Conservation (phyloP, 2,113 vertebrate species). For the Pterocles burchelli region DNA sequence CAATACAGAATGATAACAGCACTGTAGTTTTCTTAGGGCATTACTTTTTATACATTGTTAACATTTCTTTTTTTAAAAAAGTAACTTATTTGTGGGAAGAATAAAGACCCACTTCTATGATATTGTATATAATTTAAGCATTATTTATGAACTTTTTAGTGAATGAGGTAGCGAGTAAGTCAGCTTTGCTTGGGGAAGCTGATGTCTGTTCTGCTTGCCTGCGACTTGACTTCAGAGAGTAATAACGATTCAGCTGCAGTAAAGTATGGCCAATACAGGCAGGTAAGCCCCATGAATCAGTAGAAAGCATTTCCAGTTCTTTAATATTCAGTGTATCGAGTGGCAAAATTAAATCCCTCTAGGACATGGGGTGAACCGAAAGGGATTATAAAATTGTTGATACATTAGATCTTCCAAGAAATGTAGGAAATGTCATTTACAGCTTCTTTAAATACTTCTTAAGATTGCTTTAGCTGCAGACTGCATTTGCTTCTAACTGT, state of each 20-base stretch:
- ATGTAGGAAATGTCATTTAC: background rate
- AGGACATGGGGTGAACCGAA: background rate
- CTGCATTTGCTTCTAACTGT: background rate
- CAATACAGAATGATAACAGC: background rate
- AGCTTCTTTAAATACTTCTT: background rate
- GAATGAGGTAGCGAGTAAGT: background rate
- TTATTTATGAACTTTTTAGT: conserved; percentile 25
- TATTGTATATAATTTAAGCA: conserved; percentile 32
- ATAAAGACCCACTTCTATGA: conserved; percentile 52
- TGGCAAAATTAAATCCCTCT: background rate
- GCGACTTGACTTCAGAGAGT: background rate
- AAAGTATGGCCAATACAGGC: fast-evolving
- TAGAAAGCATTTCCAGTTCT: background rate
- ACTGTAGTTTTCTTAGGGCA: conserved; percentile 51
- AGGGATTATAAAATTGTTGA: background rate
- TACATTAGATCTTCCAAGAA: background rate
- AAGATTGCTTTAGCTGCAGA: background rate
- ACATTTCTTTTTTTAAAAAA: conserved; percentile 1
- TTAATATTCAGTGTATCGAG: background rate
- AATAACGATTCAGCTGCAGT: background rate
- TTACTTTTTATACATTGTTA: conserved; percentile 66
- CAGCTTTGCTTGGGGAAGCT: background rate
- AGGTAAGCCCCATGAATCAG: background rate
- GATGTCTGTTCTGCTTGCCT: background rate
- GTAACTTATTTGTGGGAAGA: conserved; percentile 69